Conservation (phyloP, 2,113 vertebrate genomes). For the Stigmatopora nigra region DNA sequence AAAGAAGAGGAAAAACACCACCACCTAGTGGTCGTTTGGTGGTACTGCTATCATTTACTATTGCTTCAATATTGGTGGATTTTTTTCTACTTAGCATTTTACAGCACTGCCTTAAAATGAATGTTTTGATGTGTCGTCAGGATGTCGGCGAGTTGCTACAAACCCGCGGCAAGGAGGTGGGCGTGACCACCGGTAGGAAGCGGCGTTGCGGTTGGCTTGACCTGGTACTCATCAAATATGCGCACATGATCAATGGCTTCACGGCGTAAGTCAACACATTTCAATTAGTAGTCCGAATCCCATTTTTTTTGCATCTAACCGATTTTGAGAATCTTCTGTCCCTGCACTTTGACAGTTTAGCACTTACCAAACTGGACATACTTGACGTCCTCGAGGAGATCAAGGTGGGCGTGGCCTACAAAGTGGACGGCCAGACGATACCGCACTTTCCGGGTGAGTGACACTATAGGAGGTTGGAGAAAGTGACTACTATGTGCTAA, state of each 20-base stretch:
- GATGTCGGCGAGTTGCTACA: slow-evolving; percentile 86
- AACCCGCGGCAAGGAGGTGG: slow-evolving; percentile 85
- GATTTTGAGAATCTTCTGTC: no score
- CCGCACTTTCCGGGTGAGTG: slow-evolving; percentile 93
- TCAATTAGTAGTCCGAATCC: no score
- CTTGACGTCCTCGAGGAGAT: slow-evolving; percentile 89
- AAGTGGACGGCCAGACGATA: slow-evolving; percentile 82
- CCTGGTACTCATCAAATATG: slow-evolving; percentile 89
- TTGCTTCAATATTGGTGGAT: no score
- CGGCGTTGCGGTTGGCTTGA: slow-evolving; percentile 96
- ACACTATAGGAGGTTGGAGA: slow-evolving; percentile 15
- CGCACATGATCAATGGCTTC: slow-evolving; percentile 98
- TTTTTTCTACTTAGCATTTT: no score
- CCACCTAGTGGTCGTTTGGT: slow-evolving; percentile 18
- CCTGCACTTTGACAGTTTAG: slow-evolving; percentile 71
- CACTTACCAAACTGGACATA: slow-evolving; percentile 97
- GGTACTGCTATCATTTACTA: background rate
- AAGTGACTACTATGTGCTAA: background rate
- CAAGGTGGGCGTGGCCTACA: slow-evolving; percentile 90
- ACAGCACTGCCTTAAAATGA: background rate
- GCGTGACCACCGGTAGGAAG: slow-evolving; percentile 93
- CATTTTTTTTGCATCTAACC: no score
- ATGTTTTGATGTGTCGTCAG: slow-evolving; percentile 43
- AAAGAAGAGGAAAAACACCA: slow-evolving; percentile 5
- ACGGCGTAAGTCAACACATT: slow-evolving; percentile 80